phyloP scores from a whole-genome alignment of 2,113 vertebrate genomes.

The Tauraco erythrolophus region DNA sequence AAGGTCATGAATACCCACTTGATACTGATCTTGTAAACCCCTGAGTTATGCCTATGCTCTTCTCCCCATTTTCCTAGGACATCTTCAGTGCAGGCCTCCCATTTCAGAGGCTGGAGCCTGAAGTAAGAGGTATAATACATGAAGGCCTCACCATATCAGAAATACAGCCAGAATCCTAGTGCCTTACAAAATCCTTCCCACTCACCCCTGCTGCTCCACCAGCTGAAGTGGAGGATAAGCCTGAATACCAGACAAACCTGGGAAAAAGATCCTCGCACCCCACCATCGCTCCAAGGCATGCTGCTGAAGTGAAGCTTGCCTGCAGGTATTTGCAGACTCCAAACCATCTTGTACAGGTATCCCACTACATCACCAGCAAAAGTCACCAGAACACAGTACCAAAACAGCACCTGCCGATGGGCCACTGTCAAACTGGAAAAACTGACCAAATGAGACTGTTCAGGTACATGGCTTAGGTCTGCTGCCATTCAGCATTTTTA shows the following conservation, averaged over 20 bases:
- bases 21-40: not conserved
- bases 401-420: fast-evolving
- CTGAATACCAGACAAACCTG: not conserved
- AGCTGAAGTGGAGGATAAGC: not conserved
- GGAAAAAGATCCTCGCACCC: not conserved
- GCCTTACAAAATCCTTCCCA: not conserved
- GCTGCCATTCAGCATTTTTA: not conserved
- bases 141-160: not conserved
- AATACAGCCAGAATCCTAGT: not conserved
- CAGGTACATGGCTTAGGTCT: not conserved
- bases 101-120: not conserved
- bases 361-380: not conserved
- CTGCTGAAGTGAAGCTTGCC: not conserved
- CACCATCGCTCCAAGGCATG: not conserved
- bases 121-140: not conserved
- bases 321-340: not conserved
- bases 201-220: not conserved
- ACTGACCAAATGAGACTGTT: not conserved
- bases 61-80: not conserved
- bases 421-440: not conserved
- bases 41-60: not conserved
- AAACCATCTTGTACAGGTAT: fast-evolving
- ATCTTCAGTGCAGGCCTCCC: not conserved
- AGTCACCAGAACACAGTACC: not conserved
- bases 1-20: not conserved